Conservation (phyloP, 2,797 vertebrate genomes). For the Crenichthys baileyi region DNA sequence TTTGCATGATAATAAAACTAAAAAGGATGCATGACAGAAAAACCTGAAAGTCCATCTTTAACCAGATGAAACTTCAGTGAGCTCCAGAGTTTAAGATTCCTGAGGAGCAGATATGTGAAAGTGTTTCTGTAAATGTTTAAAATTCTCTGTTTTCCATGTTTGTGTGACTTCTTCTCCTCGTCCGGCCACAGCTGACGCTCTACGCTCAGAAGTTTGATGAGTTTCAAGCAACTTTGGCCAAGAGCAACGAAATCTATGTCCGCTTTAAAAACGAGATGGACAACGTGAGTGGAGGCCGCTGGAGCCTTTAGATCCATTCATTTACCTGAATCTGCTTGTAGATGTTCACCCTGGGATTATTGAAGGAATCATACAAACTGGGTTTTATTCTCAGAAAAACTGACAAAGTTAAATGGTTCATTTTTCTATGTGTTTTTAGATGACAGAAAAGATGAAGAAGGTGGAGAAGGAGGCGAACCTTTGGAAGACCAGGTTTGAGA, state of each 20-base stretch:
- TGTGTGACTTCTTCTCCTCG: not conserved
- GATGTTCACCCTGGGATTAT: not conserved
- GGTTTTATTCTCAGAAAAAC: not conserved
- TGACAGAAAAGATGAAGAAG: slow-evolving; percentile 96
- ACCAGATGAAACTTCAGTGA: not conserved
- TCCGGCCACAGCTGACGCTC: slow-evolving; percentile 85
- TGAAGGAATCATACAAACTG: not conserved
- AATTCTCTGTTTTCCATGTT: not conserved
- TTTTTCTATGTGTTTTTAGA: slow-evolving; percentile 74
- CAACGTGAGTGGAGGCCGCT: slow-evolving; percentile 81
- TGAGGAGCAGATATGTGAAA: too few relatives aligned
- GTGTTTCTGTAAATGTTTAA: not conserved
- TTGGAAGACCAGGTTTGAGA: slow-evolving; percentile 95
- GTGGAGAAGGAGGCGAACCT: slow-evolving; percentile 92
- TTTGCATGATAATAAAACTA: not conserved
- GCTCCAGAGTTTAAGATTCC: not conserved
- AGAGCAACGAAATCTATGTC: slow-evolving; percentile 95
- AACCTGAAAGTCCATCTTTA: not conserved
- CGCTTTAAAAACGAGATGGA: slow-evolving; percentile 98
- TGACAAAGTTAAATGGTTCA: not conserved
- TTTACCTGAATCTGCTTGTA: too few relatives aligned
- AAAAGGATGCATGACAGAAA: not conserved
- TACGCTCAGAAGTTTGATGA: slow-evolving; percentile 97
- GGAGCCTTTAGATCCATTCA: not conserved
- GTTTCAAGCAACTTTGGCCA: slow-evolving; percentile 93